Evolutionary conservation across 1,140 invertebrate species (phyloP).

Genomic region (Teleogryllus occipitalis): DNA sequence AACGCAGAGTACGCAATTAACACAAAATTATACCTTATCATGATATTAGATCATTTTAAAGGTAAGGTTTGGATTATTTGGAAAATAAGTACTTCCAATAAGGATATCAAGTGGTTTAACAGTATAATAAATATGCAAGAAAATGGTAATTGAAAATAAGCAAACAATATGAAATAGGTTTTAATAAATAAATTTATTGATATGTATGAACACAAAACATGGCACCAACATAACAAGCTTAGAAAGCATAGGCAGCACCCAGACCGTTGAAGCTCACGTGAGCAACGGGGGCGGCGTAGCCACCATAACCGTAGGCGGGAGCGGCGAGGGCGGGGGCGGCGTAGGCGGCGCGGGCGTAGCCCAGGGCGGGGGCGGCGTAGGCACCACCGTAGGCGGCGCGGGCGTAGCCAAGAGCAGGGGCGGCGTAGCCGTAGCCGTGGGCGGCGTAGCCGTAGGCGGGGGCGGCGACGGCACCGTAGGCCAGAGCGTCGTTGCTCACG

Average conservation of each 20-base stretch:
- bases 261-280: slow-evolving; percentile 53
- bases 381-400: too few species aligned
- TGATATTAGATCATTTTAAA: too few species aligned
- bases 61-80: too few species aligned
- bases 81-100: too few species aligned
- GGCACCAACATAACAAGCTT: neutral
- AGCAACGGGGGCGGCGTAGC: slow-evolving; percentile 51
- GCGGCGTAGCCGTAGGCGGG: slow-evolving; percentile 25
- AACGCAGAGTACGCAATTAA: too few species aligned
- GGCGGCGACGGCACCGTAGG: slow-evolving; percentile 29
- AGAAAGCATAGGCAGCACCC: slow-evolving; percentile 43
- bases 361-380: slow-evolving; percentile 25
- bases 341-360: slow-evolving; percentile 15
- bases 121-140: too few species aligned
- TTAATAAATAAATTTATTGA: too few species aligned
- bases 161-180: too few species aligned
- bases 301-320: slow-evolving; percentile 22
- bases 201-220: too few species aligned
- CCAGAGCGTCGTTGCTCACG: slow-evolving; percentile 33
- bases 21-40: too few species aligned
- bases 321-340: slow-evolving; percentile 24
- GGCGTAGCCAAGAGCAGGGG: slow-evolving; percentile 19
- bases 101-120: too few species aligned
- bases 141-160: too few species aligned
- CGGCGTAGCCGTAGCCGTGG: slow-evolving; percentile 23